Conservation (phyloP, 2,888 invertebrate genomes). For the Stramonita haemastoma region DNA sequence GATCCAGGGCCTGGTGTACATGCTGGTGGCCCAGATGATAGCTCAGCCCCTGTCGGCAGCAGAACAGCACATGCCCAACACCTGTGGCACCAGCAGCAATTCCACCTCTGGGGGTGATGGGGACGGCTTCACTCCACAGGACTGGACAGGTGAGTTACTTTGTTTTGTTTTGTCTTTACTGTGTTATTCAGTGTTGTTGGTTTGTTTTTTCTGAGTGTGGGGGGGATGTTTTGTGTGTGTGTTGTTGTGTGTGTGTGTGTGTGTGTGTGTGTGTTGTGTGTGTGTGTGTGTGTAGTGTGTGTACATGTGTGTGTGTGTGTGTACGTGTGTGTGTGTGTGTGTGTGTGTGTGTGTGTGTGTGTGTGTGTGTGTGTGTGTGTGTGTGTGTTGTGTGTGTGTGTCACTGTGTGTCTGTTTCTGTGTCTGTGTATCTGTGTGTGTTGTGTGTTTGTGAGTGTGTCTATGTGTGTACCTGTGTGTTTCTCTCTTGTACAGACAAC, state of each 20-base stretch:
- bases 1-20: slow-evolving; percentile 71
- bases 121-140: slow-evolving; percentile 63
- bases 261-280: not conserved
- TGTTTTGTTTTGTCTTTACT: not conserved
- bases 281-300: not conserved
- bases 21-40: slow-evolving; percentile 69
- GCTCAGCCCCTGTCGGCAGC: slow-evolving; percentile 63
- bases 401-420: too few species aligned
- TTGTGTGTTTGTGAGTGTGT: not conserved
- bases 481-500: not conserved
- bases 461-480: not conserved
- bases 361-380: not conserved
- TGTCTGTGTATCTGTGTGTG: not conserved
- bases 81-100: slow-evolving; percentile 59
- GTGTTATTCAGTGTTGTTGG: not conserved
- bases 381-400: too few species aligned
- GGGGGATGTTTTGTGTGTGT: not conserved
- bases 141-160: slow-evolving; percentile 68
- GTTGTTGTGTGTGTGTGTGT: not conserved
- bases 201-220: not conserved
- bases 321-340: not conserved
- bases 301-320: not conserved
- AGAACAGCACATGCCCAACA: slow-evolving; percentile 53
- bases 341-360: not conserved
- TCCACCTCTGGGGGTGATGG: slow-evolving; percentile 43